Conservation (phyloP, 2,888 invertebrate species). For the Amaurobius ferox region DNA sequence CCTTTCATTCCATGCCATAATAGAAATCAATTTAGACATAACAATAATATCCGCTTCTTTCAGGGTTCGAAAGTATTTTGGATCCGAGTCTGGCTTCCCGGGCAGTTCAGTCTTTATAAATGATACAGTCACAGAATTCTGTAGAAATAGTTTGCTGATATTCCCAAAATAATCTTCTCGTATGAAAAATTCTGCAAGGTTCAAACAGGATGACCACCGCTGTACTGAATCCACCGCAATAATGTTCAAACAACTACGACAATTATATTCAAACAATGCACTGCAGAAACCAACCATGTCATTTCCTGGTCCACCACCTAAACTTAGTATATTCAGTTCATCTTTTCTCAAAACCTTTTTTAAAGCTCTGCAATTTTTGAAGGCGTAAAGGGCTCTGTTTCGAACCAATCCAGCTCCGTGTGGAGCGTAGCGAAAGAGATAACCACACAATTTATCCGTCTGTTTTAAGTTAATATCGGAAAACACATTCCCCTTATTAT, state of each 20-base stretch:
- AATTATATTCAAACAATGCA: background rate
- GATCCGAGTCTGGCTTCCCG: background rate
- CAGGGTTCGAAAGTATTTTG: background rate
- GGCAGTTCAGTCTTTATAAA: background rate
- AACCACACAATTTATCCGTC: slow-evolving; percentile 2
- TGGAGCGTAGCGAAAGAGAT: slow-evolving; percentile 3
- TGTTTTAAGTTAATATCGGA: background rate
- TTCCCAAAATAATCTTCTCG: slow-evolving; percentile 13
- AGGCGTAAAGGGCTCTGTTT: background rate
- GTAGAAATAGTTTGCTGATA: background rate
- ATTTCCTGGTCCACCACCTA: slow-evolving; percentile 21
- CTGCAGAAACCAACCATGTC: slow-evolving; percentile 22
- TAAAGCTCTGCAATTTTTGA: background rate
- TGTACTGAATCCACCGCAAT: slow-evolving; percentile 9
- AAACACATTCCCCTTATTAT: background rate
- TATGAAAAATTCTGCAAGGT: background rate
- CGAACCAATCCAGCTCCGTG: background rate
- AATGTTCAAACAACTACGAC: background rate
- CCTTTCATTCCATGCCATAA: background rate
- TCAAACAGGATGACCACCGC: slow-evolving; percentile 2
- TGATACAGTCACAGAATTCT: background rate
- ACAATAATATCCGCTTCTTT: slow-evolving; percentile 1
- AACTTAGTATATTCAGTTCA: background rate
- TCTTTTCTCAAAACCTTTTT: background rate
- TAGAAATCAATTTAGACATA: background rate